phyloP scores from a whole-genome alignment of 2,888 invertebrate genomes.

The Cloeon dipterum region DNA sequence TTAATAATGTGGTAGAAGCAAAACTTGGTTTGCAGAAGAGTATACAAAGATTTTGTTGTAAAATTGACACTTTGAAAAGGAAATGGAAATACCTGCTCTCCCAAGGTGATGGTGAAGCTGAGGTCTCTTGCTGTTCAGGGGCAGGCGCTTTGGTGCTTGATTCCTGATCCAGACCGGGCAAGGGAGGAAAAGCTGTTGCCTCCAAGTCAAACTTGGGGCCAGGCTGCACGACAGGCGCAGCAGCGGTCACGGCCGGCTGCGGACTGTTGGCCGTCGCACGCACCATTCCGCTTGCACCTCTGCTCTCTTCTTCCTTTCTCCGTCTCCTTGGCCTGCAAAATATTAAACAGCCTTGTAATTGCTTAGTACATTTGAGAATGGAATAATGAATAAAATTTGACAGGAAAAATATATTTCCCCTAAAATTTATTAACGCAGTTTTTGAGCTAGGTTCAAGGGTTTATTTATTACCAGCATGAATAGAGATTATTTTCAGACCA shows the following conservation, averaged over 20 bases:
- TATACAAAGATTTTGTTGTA: too few species aligned
- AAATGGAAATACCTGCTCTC: constrained; percentile 11
- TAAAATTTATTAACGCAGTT: too few species aligned
- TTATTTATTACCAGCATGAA: too few species aligned
- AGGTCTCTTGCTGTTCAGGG: constrained; percentile 1
- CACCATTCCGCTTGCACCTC: constrained; percentile 7
- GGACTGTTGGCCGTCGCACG: constrained; percentile 3
- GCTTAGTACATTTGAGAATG: too few species aligned
- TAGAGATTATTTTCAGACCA: too few species aligned
- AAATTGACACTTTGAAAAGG: too few species aligned
- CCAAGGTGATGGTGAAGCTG: constrained; percentile 7
- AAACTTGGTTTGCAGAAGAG: too few species aligned
- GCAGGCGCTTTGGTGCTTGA: constrained; percentile 11
- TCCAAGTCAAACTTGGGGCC: constrained; percentile 53
- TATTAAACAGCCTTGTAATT: too few species aligned
- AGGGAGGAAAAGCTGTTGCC: constrained; percentile 55
- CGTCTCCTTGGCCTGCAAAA: constrained; percentile 17
- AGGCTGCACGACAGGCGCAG: constrained; percentile 19
- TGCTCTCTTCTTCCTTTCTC: constrained; percentile 19
- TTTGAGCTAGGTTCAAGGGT: too few species aligned
- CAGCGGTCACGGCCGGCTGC: constrained; percentile 13
- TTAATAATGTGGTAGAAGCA: too few species aligned
- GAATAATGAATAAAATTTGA: too few species aligned
- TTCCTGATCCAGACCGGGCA: constrained; percentile 33
- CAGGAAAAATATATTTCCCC: too few species aligned